These are phyloP conservation scores for Carduelis carduelis DNA, from an alignment of 2,797 vertebrate species.

Conservation along the genomic window DNA sequence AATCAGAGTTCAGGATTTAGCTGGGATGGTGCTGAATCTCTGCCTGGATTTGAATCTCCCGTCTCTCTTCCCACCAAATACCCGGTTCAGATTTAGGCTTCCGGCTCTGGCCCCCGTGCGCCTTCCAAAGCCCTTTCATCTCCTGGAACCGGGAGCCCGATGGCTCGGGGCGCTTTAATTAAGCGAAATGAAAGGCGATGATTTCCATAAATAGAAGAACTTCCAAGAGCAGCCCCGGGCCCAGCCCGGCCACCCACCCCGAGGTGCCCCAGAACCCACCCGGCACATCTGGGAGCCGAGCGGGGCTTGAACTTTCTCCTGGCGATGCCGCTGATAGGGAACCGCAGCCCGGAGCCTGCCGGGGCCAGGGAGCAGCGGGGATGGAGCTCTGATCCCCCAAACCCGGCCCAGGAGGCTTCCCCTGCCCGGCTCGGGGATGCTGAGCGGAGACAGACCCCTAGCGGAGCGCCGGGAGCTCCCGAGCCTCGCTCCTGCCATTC, in stretches of 20 bases:
- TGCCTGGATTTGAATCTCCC: background rate
- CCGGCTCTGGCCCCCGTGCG: background rate
- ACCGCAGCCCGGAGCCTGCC: background rate
- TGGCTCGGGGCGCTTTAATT: slow-evolving; percentile 42
- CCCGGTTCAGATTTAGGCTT: background rate
- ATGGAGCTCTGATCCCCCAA: background rate
- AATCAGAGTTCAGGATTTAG: background rate
- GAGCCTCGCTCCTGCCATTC: background rate
- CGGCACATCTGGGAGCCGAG: background rate
- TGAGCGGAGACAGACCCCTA: slow-evolving; percentile 47
- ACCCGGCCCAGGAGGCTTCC: fast-evolving
- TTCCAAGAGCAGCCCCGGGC: background rate
- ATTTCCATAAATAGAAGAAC: slow-evolving; percentile 49
- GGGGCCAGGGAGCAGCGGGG: background rate
- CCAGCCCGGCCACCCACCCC: background rate
- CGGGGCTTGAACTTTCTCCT: background rate
- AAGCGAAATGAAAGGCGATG: slow-evolving; percentile 46
- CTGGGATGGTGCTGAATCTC: background rate
- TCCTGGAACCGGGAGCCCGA: background rate
- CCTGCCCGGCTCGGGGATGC: background rate
- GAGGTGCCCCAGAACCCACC: background rate
- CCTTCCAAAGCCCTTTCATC: slow-evolving; percentile 25
- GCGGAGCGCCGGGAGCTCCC: background rate
- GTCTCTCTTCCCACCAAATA: background rate
- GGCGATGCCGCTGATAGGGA: background rate